Conservation (phyloP, 2,113 vertebrate species). For the Sander vitreus region DNA sequence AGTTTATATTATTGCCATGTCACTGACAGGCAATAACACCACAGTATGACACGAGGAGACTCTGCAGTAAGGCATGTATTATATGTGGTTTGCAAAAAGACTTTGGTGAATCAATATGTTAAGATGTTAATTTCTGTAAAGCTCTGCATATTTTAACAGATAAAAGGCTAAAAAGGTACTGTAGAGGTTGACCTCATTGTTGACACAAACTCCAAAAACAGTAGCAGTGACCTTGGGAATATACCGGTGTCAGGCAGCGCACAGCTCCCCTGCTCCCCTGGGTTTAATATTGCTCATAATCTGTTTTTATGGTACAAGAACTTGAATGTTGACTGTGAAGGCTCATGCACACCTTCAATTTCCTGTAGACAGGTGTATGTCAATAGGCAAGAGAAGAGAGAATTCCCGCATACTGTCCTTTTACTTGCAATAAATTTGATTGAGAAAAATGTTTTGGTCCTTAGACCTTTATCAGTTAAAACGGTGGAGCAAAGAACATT, state of each 20-base stretch:
- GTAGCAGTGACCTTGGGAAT: slow-evolving; percentile 2
- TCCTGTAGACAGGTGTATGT: no score
- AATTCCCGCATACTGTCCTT: no score
- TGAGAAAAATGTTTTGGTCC: no score
- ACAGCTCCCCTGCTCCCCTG: not conserved
- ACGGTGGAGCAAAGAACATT: no score
- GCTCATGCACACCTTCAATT: no score
- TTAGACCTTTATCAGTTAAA: no score
- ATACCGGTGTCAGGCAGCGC: not conserved
- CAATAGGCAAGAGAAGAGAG: no score
- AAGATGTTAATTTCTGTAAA: not conserved
- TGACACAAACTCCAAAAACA: not conserved
- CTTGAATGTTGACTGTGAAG: not conserved
- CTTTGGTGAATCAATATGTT: not conserved
- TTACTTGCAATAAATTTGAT: no score
- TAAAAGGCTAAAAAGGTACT: not conserved
- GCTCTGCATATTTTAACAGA: not conserved
- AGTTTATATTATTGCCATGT: slow-evolving; percentile 31
- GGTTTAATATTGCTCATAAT: not conserved
- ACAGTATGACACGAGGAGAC: not conserved
- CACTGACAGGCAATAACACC: not conserved
- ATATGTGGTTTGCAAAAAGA: slow-evolving; percentile 2
- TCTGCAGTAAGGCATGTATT: not conserved
- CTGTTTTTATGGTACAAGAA: not conserved
- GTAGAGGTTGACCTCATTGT: not conserved